phyloP scores from a whole-genome alignment of 2,888 invertebrate genomes.

The Scaptodrosophila latifasciaeformis region DNA sequence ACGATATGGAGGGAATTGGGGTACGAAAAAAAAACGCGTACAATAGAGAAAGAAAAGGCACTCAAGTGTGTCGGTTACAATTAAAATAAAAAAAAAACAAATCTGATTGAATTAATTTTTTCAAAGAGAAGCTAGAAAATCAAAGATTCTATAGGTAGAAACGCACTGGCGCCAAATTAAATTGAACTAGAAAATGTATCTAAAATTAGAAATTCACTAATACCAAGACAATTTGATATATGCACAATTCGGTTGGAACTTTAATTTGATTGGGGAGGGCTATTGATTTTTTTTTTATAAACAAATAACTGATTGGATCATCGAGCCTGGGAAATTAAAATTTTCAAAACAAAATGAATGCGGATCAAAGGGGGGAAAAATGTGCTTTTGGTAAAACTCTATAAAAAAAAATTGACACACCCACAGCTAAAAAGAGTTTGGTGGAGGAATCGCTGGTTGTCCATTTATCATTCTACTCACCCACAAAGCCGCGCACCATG shows the following conservation, averaged over 20 bases:
- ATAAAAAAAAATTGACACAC: no score
- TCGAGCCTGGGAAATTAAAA: no score
- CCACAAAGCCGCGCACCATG: slow-evolving; percentile 38
- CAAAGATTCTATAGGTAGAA: slow-evolving; percentile 20
- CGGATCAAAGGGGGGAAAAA: no score
- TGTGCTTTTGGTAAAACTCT: no score
- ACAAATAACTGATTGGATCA: slow-evolving; percentile 44
- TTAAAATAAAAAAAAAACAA: slow-evolving; percentile 30
- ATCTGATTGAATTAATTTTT: slow-evolving; percentile 28
- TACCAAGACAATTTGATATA: no score
- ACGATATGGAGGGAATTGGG: slow-evolving; percentile 21
- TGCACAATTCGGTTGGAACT: no score
- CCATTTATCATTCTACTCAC: slow-evolving; percentile 40
- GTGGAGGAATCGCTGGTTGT: no score
- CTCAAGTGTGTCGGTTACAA: slow-evolving; percentile 61
- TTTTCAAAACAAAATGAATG: no score
- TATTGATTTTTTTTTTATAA: no score
- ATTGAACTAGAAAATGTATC: slow-evolving; percentile 59
- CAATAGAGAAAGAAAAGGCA: slow-evolving; percentile 35
- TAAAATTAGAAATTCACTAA: slow-evolving; percentile 55
- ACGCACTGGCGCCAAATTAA: slow-evolving; percentile 45
- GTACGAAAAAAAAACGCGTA: slow-evolving; percentile 22
- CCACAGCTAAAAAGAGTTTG: no score
- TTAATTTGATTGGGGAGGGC: no score
- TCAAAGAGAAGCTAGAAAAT: slow-evolving; percentile 34